Evolutionary conservation across 2,797 vertebrate genomes (phyloP).

Genomic region (Synaphobranchus kaupii): DNA sequence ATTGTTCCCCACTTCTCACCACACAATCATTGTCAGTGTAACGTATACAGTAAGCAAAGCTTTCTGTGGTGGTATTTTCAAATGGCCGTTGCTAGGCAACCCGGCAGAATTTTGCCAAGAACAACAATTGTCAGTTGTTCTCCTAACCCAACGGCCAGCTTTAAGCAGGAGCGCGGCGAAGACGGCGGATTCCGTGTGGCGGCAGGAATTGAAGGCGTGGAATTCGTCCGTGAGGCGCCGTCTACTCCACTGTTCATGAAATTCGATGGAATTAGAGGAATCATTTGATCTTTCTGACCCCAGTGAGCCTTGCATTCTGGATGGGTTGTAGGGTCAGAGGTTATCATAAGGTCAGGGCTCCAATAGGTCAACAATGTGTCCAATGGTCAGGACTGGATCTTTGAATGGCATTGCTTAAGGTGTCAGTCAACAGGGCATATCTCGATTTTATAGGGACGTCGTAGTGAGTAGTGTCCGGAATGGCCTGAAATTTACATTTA

Average conservation of each 20-base stretch:
- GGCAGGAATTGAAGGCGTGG: background rate
- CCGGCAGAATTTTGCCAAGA: background rate
- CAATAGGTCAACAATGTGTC: background rate
- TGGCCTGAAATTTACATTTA: background rate
- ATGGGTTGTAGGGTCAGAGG: background rate
- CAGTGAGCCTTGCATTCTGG: background rate
- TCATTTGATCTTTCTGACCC: background rate
- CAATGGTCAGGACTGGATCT: background rate
- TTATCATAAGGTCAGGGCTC: background rate
- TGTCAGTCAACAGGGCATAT: background rate
- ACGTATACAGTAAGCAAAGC: background rate
- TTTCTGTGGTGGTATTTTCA: background rate
- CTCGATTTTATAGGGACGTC: background rate
- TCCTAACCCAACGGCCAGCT: no score
- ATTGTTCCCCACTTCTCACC: background rate
- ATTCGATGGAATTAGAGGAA: background rate
- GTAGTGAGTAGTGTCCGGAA: background rate
- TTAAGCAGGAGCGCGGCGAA: no score
- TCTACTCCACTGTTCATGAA: background rate
- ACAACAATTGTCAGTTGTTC: background rate
- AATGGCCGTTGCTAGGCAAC: slow-evolving; percentile 23
- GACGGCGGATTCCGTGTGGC: no score
- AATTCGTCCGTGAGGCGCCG: background rate
- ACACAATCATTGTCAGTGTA: background rate
- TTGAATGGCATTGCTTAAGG: background rate